Percentiles rank a stretch among this genome's conserved stretches.
phyloP scores from a whole-genome alignment of 2,797 vertebrate species.

The Mus minutoides region DNA sequence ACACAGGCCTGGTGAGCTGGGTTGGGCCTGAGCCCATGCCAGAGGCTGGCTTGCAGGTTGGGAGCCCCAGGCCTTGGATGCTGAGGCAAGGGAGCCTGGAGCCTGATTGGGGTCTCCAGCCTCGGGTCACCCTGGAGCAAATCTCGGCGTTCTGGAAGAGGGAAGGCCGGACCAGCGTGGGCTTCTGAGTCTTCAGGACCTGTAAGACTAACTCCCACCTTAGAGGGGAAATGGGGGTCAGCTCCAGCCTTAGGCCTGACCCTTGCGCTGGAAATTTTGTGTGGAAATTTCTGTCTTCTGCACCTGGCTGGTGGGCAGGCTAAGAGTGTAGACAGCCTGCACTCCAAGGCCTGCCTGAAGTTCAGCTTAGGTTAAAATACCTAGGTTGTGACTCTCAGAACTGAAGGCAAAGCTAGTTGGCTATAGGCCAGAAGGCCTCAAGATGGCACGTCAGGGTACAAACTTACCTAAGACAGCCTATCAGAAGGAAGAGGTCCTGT shows the following conservation, averaged over 20 bases:
- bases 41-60: not conserved
- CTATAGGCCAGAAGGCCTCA: not conserved
- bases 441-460: not conserved
- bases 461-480: not conserved
- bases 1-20: constrained; percentile 71
- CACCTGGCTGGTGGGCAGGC: not conserved
- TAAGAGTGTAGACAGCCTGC: not conserved
- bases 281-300: not conserved
- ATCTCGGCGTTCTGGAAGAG: constrained; percentile 81
- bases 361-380: not conserved
- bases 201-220: not conserved
- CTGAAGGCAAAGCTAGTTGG: not conserved
- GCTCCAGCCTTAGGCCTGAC: not conserved
- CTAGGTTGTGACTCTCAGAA: not conserved
- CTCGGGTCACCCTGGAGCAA: constrained; percentile 79
- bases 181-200: constrained; percentile 60
- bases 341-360: not conserved
- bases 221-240: not conserved
- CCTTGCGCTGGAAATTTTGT: not conserved
- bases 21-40: constrained; percentile 54
- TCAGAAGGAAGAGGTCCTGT: fast-evolving
- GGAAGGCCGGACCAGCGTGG: constrained; percentile 69
- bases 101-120: constrained; percentile 77
- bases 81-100: constrained; percentile 62
- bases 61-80: constrained; percentile 53